phyloP scores from a whole-genome alignment of 2,888 invertebrate species.

The Cephus nigrinus region DNA sequence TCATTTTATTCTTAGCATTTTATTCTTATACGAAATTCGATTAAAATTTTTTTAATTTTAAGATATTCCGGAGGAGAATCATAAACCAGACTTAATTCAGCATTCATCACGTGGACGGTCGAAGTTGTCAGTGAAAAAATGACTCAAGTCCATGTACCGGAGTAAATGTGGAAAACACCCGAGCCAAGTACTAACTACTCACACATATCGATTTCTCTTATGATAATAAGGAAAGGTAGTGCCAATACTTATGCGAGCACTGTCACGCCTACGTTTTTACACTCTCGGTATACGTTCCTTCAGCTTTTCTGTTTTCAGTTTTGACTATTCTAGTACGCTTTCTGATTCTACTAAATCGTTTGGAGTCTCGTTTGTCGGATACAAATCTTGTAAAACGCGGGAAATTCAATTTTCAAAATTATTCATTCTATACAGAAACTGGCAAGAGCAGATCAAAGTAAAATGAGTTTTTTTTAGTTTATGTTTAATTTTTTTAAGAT shows the following conservation, averaged over 20 bases:
- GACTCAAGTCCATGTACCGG: slow-evolving; percentile 9
- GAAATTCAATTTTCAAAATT: not conserved
- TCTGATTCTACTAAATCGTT: not conserved
- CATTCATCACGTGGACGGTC: too few species aligned
- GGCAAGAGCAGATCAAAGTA: not conserved
- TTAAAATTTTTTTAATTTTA: too few species aligned
- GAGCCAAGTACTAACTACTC: slow-evolving; percentile 21
- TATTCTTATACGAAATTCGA: too few species aligned
- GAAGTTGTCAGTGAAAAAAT: not conserved
- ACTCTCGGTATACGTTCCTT: not conserved
- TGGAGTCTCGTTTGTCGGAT: not conserved
- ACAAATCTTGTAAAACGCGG: not conserved
- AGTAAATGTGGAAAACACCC: slow-evolving; percentile 7
- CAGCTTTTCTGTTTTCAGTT: not conserved
- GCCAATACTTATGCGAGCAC: not conserved
- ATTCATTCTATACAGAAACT: not conserved
- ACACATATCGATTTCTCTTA: slow-evolving; percentile 24
- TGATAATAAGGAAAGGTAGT: slow-evolving; percentile 16
- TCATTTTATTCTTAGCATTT: too few species aligned
- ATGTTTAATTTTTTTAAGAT: not conserved
- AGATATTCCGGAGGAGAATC: too few species aligned
- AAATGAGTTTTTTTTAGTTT: not conserved
- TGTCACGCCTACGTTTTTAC: not conserved
- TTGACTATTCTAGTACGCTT: not conserved
- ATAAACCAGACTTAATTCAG: too few species aligned